Evolutionary conservation across 2,888 invertebrate genomes (phyloP), one percentile per base, ranked within the genome.

Genomic region (Clitarchus hookeri): DNA sequence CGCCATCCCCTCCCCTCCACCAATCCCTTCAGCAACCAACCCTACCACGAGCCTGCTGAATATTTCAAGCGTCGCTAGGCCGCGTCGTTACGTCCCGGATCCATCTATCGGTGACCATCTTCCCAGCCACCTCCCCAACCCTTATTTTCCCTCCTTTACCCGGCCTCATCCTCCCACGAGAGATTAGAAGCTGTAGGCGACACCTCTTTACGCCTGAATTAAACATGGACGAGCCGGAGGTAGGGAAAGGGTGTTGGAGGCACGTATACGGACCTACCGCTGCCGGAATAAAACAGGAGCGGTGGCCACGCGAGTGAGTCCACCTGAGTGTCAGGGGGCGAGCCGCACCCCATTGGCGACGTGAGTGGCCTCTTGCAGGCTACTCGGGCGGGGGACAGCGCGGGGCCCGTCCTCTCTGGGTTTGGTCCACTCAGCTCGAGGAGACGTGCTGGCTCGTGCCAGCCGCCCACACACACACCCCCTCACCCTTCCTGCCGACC

Each of bases 1-100:
- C 83, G 27, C 36, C n/a, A n/a, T 25, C 26, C 83, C 8, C 11
- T 44, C 83, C 36, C 44, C 83, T n/a, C 82, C 26, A 13, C 26
- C 23, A 16, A 36, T n/a, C 83, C 83, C n/a, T 54, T n/a, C 84
- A 19, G 6, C 84, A 44, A 26, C 48, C 16, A 8, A 0, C 36
- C 25, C 84, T n/a, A 44, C 23, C 84, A 9, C 23, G 11, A 16
- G 48, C 86, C 84, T 79, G 79, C 84, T 87, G 87, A 87, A 87
- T 87, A 87, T 87, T 87, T 87, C 86, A 87, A 85, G 85, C 82
- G 86, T 87, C 85, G 85, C 87, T 84, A 85, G 23, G 65, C 85
- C 65, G 84, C 84, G 78, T 84, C 86, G 44, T 86, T 83, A 85
- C 84, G 80, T 54, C 80, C 84, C 84, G 84, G 65, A 85, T 19